phyloP scores from a whole-genome alignment of 2,888 invertebrate species.

The Cyaniris semiargus region DNA sequence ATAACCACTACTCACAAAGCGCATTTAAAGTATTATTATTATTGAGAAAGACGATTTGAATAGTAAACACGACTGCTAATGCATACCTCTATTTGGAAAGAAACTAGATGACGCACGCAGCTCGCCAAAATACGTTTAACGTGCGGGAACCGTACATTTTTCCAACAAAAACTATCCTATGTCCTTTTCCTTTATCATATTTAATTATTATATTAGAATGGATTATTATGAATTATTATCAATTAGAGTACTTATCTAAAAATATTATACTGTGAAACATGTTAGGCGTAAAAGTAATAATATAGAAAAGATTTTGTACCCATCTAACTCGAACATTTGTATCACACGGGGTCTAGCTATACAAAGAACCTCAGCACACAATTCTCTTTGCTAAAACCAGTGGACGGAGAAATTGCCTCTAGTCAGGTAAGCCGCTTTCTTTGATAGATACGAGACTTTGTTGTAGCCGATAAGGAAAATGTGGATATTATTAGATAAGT shows the following conservation, averaged over 20 bases:
- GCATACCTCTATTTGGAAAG: too few relatives aligned
- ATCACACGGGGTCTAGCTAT: constrained; percentile 41
- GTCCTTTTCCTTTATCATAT: too few relatives aligned
- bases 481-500: constrained; percentile 30
- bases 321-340: constrained; percentile 23
- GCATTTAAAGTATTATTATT: not conserved
- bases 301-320: not conserved
- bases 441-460: constrained; percentile 56
- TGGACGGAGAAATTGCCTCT: constrained; percentile 76
- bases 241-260: not conserved
- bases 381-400: constrained; percentile 66
- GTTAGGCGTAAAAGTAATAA: constrained; percentile 22
- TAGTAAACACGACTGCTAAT: too few relatives aligned
- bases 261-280: not conserved
- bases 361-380: constrained; percentile 68
- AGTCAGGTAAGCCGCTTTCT: constrained; percentile 76
- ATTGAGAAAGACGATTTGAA: not conserved
- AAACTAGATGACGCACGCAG: too few relatives aligned
- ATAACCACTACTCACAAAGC: not conserved
- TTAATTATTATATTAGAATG: too few relatives aligned
- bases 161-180: too few relatives aligned
- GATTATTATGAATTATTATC: too few relatives aligned
- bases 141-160: too few relatives aligned
- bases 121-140: too few relatives aligned
- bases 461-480: constrained; percentile 39